Percentiles rank a stretch among this genome's conserved stretches.
phyloP scores from a whole-genome alignment of 2,797 vertebrate genomes.

The Sebastes vulpes region DNA sequence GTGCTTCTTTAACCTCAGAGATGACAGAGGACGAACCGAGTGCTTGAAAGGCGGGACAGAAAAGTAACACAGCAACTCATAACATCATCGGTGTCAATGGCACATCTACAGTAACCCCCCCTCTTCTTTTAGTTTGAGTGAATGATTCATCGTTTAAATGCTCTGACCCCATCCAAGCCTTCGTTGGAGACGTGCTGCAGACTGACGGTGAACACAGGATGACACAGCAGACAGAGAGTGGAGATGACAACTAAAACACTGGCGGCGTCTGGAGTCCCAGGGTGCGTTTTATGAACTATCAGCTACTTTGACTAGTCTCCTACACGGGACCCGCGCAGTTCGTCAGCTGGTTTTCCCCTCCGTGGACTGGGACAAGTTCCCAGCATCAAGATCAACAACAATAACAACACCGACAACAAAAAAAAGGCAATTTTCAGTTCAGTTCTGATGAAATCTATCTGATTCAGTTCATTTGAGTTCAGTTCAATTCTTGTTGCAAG shows the following conservation, averaged over 20 bases:
- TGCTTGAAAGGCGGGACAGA: constrained; percentile 36
- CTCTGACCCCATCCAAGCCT: constrained; percentile 37
- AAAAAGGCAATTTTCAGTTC: constrained; percentile 75
- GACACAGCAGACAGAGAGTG: constrained; percentile 47
- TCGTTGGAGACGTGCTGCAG: constrained; percentile 24
- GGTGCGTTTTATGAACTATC: constrained; percentile 63
- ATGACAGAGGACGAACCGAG: constrained; percentile 45
- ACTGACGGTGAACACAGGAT: constrained; percentile 53
- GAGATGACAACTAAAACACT: constrained; percentile 59
- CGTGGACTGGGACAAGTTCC: constrained; percentile 31
- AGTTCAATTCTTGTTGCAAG: constrained; percentile 69
- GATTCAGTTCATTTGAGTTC: constrained; percentile 69
- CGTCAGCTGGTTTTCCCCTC: constrained; percentile 16
- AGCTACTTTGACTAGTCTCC: constrained; percentile 66
- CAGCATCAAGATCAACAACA: constrained; percentile 52
- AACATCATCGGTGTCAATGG: constrained; percentile 48
- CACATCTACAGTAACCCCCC: constrained; percentile 35
- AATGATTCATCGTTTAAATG: constrained; percentile 57
- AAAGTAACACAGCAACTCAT: constrained; percentile 45
- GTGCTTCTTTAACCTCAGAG: constrained; percentile 72
- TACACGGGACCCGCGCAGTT: constrained; percentile 31
- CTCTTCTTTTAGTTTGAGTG: constrained; percentile 2
- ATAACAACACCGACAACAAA: constrained; percentile 26
- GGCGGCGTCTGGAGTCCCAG: constrained; percentile 49
- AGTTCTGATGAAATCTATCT: constrained; percentile 60